Percentiles rank a stretch among this genome's conserved stretches.
These are phyloP conservation scores for Cephalopterus ornatus DNA, from an alignment of 2,113 vertebrate genomes.

Conservation along the genomic window DNA sequence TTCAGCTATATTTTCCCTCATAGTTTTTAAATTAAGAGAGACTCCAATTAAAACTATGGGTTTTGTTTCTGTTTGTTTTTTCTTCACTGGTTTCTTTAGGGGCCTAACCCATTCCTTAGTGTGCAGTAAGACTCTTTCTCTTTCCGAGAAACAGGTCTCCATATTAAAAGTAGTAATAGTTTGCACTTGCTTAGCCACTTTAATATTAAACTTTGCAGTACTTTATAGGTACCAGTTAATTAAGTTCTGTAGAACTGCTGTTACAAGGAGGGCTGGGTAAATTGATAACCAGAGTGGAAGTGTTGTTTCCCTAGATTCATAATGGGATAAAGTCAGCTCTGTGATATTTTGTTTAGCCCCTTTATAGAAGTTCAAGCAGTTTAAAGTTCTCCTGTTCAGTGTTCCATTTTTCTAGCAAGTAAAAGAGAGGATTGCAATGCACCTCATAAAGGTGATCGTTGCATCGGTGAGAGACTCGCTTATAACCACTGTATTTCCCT, in stretches of 20 bases:
- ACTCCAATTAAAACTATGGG: background rate
- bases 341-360: background rate
- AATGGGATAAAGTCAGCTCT: background rate
- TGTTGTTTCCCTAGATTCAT: background rate
- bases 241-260: background rate
- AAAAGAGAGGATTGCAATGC: background rate
- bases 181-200: background rate
- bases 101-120: background rate
- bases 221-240: background rate
- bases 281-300: background rate
- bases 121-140: background rate
- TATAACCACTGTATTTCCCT: background rate
- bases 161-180: background rate
- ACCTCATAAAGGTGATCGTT: background rate
- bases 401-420: background rate
- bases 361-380: background rate
- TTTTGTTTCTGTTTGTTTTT: background rate
- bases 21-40: background rate
- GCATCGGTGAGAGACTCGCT: background rate
- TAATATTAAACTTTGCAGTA: background rate
- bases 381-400: background rate
- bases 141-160: background rate
- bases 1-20: background rate
- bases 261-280: background rate
- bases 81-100: background rate